Conservation (phyloP, 92 coral and sea anemone species). For the Zoanthus gigantus region DNA sequence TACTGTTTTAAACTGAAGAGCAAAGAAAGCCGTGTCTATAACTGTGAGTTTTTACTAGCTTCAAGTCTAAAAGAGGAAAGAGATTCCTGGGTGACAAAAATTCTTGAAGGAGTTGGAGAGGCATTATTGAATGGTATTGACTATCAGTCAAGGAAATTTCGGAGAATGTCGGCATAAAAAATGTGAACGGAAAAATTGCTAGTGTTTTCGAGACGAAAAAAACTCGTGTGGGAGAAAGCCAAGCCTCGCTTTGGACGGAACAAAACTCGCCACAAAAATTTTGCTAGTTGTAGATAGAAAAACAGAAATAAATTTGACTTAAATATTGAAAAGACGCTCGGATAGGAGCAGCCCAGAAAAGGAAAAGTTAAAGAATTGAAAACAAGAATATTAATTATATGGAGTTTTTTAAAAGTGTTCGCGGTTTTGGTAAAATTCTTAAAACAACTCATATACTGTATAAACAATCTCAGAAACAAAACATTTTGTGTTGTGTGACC, state of each 20-base stretch:
- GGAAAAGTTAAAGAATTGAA: no score
- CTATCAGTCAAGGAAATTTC: constrained; percentile 7
- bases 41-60: constrained; percentile 28
- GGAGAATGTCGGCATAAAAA: neutral
- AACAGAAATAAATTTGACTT: no score
- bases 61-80: constrained; percentile 31
- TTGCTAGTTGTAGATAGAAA: neutral
- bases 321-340: no score
- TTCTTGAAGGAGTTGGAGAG: constrained; percentile 49
- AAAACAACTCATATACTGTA: no score
- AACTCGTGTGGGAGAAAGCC: neutral
- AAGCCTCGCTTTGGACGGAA: neutral
- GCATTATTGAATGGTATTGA: neutral
- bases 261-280: neutral
- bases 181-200: neutral
- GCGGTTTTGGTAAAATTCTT: no score
- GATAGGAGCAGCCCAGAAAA: no score
- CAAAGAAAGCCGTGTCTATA: constrained; percentile 14
- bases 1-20: constrained; percentile 39
- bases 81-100: constrained; percentile 47
- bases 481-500: no score
- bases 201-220: neutral
- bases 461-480: no score
- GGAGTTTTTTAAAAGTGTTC: no score
- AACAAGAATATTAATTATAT: no score